Conservation (phyloP, 2,888 invertebrate species). For the Ophion ellenae region DNA sequence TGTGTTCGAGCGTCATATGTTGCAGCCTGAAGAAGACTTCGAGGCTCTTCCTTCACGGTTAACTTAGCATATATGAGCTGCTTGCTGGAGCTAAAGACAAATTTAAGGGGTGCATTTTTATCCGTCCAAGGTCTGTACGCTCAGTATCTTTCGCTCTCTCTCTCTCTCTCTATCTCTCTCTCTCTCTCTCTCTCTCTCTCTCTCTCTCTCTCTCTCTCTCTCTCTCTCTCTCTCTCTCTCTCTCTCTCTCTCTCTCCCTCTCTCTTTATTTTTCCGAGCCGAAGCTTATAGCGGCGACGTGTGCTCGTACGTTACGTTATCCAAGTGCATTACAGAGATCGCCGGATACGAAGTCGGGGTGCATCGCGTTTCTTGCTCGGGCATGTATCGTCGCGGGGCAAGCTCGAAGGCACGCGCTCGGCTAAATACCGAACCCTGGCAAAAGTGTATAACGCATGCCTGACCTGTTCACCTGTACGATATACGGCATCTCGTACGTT, state of each 20-base stretch:
- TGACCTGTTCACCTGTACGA: conserved; percentile 25
- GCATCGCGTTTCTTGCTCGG: conserved; percentile 49
- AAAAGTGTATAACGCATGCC: conserved; percentile 26
- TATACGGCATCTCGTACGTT: conserved; percentile 26
- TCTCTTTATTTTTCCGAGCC: conserved; percentile 19
- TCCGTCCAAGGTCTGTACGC: conserved; percentile 24
- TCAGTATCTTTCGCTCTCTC: conserved; percentile 7
- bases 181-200: conserved; percentile 1
- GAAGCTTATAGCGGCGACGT: conserved; percentile 31
- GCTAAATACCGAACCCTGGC: conserved; percentile 58
- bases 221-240: background rate
- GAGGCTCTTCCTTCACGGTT: conserved; percentile 53
- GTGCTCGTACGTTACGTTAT: conserved; percentile 59
- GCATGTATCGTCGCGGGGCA: conserved; percentile 52
- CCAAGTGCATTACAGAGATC: conserved; percentile 58
- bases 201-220: conserved; percentile 2
- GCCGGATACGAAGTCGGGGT: conserved; percentile 60
- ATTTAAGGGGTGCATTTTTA: conserved; percentile 55
- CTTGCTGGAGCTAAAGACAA: conserved; percentile 21
- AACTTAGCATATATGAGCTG: conserved; percentile 53
- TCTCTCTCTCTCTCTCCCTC: background rate
- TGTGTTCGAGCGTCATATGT: conserved; percentile 13
- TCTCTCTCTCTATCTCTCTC: background rate
- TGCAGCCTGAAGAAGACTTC: conserved; percentile 29
- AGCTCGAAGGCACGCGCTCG: conserved; percentile 35